Evolutionary conservation across 2,888 invertebrate genomes (phyloP).

Genomic region (Diploptera punctata): DNA sequence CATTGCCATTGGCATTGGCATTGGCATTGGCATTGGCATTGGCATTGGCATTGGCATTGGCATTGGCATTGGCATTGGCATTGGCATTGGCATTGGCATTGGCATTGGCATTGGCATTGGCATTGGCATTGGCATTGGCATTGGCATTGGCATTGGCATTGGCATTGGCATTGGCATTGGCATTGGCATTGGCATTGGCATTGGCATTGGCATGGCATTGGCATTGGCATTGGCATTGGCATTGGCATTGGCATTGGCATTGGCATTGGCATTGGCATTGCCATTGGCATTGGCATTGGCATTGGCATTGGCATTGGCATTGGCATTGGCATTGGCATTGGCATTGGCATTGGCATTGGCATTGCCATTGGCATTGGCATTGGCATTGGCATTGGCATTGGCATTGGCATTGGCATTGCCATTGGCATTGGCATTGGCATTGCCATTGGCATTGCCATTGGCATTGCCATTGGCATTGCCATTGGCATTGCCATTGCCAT

Average conservation of each 20-base stretch:
- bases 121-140: background rate
- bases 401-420: background rate
- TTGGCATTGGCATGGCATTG: too few relatives aligned
- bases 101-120: background rate
- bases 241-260: background rate
- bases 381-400: background rate
- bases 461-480: slow-evolving; percentile 42
- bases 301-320: background rate
- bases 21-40: slow-evolving; percentile 36
- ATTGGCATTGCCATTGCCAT: slow-evolving; percentile 50
- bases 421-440: background rate
- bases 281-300: background rate
- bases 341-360: background rate
- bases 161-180: background rate
- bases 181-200: background rate
- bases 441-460: slow-evolving; percentile 9
- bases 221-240: background rate
- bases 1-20: slow-evolving; percentile 33
- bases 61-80: slow-evolving; percentile 33
- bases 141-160: background rate
- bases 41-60: slow-evolving; percentile 39
- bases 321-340: background rate
- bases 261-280: background rate
- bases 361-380: background rate
- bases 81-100: slow-evolving; percentile 37